phyloP scores from a whole-genome alignment of 2,113 vertebrate genomes.

The Porphyrio hochstetteri region DNA sequence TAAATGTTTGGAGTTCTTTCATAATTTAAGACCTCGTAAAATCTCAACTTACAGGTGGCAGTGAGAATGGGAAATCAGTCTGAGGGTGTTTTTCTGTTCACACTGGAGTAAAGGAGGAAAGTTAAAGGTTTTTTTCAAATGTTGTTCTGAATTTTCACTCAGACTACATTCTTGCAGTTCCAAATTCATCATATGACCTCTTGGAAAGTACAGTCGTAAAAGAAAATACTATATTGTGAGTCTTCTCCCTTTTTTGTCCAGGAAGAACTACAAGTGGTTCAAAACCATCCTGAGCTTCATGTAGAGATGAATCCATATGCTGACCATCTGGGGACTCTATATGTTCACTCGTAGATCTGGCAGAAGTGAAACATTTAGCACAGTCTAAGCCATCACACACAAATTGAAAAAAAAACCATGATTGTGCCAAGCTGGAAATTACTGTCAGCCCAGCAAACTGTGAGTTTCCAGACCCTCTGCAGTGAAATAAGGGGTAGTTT shows the following conservation, averaged over 20 bases:
- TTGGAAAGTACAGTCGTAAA: neutral
- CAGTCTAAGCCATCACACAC: neutral
- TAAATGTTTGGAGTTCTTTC: neutral
- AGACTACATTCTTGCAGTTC: neutral
- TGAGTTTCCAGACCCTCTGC: neutral
- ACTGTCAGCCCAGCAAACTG: neutral
- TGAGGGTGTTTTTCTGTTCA: neutral
- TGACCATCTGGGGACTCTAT: neutral
- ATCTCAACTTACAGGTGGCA: neutral
- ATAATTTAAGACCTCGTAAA: neutral
- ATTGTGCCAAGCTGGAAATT: neutral
- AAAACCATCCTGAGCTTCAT: neutral
- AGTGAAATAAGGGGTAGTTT: neutral
- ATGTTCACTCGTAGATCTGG: neutral
- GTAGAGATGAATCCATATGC: neutral
- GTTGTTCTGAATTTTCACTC: conserved; percentile 32
- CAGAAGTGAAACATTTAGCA: neutral
- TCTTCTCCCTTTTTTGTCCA: neutral
- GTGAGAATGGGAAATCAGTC: neutral
- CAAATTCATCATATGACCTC: neutral
- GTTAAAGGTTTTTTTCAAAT: neutral
- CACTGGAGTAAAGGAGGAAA: neutral
- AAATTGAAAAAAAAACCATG: neutral
- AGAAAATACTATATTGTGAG: neutral
- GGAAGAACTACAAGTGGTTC: neutral